Percentiles rank a stretch among this genome's conserved stretches.
These are phyloP conservation scores for Thyatira batis DNA, from an alignment of 2,888 invertebrate species.

Conservation along the genomic window DNA sequence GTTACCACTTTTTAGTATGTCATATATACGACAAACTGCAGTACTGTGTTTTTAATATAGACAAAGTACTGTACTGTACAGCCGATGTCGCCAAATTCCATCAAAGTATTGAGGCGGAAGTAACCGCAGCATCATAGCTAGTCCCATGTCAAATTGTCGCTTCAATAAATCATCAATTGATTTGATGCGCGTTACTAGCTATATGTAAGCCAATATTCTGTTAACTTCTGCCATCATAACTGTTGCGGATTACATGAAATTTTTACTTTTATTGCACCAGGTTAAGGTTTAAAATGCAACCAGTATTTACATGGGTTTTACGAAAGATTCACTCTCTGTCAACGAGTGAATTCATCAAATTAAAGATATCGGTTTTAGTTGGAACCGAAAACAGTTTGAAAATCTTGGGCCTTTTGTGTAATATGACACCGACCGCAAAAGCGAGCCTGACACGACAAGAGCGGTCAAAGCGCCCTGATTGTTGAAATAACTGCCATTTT, in stretches of 20 bases:
- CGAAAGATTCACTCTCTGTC: slow-evolving; percentile 38
- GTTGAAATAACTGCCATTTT: slow-evolving; percentile 45
- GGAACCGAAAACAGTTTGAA: slow-evolving; percentile 67
- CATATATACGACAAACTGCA: slow-evolving; percentile 26
- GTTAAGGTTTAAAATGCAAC: slow-evolving; percentile 46
- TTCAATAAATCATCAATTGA: slow-evolving; percentile 57
- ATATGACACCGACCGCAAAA: slow-evolving; percentile 65
- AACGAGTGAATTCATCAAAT: slow-evolving; percentile 72
- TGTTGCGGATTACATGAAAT: slow-evolving; percentile 38
- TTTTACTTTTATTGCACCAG: slow-evolving; percentile 27
- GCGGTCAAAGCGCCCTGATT: slow-evolving; percentile 54
- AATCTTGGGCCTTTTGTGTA: slow-evolving; percentile 72
- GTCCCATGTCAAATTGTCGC: slow-evolving; percentile 65
- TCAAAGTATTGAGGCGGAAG: slow-evolving; percentile 53
- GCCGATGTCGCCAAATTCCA: slow-evolving; percentile 50
- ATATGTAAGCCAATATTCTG: slow-evolving; percentile 67
- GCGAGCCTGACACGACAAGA: slow-evolving; percentile 47
- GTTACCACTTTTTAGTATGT: slow-evolving; percentile 48
- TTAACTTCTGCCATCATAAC: slow-evolving; percentile 38
- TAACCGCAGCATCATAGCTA: slow-evolving; percentile 53
- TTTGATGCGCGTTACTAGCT: slow-evolving; percentile 50
- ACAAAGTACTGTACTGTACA: background rate
- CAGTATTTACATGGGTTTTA: slow-evolving; percentile 9
- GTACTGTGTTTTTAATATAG: background rate
- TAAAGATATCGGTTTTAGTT: slow-evolving; percentile 73